phyloP scores from a whole-genome alignment of 1,140 invertebrate species.

The Drosophila navojoa region DNA sequence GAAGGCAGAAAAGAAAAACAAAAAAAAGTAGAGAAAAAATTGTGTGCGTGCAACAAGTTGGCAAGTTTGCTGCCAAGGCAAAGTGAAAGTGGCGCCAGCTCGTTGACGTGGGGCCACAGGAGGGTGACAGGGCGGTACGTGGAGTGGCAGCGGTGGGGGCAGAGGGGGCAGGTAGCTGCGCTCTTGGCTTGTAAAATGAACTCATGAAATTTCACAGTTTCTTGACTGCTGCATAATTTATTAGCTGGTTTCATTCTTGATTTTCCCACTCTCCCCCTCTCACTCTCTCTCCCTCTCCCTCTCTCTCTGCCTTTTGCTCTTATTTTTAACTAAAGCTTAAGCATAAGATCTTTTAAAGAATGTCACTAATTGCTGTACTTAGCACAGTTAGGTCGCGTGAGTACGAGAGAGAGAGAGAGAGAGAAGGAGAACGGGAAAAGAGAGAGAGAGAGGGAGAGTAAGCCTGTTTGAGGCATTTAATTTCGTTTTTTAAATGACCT shows the following conservation, averaged over 20 bases:
- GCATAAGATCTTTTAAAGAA: conserved; percentile 20
- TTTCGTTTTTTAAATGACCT: no score
- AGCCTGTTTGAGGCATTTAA: background rate
- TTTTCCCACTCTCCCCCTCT: conserved; percentile 21
- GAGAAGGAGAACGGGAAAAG: background rate
- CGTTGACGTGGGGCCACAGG: background rate
- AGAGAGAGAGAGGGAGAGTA: background rate
- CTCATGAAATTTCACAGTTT: conserved; percentile 66
- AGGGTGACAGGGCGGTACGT: background rate
- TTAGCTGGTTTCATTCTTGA: conserved; percentile 50
- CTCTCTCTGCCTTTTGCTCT: background rate
- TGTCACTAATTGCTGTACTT: conserved; percentile 28
- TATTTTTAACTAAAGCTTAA: background rate
- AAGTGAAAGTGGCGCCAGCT: conserved; percentile 66
- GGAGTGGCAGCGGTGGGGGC: background rate
- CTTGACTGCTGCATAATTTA: conserved; percentile 71
- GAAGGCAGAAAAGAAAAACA: conserved; percentile 27
- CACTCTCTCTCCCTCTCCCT: background rate
- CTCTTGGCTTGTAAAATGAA: conserved; percentile 59
- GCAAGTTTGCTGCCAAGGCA: conserved; percentile 68
- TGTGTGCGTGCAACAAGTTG: conserved; percentile 70
- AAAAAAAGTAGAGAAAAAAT: conserved; percentile 23
- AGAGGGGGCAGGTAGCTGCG: background rate
- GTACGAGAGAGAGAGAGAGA: background rate
- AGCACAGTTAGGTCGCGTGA: background rate